Evolutionary conservation across 2,113 vertebrate genomes (phyloP), one percentile per base, ranked within the genome.

Genomic region (Nothoprocta pentlandii): DNA sequence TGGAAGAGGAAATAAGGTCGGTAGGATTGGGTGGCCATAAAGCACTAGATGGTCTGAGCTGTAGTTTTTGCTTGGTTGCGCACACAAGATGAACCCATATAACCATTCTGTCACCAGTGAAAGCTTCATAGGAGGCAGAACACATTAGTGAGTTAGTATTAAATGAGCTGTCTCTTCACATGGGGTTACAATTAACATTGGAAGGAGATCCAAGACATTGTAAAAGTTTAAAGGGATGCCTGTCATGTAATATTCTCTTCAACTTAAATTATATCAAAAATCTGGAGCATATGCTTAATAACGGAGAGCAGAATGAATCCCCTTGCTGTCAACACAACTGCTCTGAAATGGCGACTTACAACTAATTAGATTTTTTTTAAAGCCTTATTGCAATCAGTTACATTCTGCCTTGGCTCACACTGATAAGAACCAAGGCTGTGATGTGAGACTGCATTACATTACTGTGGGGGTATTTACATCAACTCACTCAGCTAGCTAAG

Each of bases 251-350:
- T 89, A 95, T 87, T 96, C 87, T 92, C 87, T 96, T 97, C 90
- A 91, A 90, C 14, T 95, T 94, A 94, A 93, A 96, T 95, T 89
- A 92, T 91, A 92, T 95, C 58, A 93, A 96, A 95, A 94, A 95
- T 93, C 67, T 95, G 80, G 94, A 91, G 77, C 80, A 66, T 85
- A 67, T 63, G 67, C 80, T 90, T 95, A 94, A 92, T 96, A 96
- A 95, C 61, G 91, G 90, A 92, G 53, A 95, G 80, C 62, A 96
- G 90, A 90, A 96, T 93, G 94, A 96, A 96, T 96, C 82, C 96
- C 87, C 47, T 76, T 93, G 91, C 87, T 96, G 95, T 89, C 94
- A 96, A 82, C 84, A 88, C 20, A 91, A 76, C 77, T 63, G 13
- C 85, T 95, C 89, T 89, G 94, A 93, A 91, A 93, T 90, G 71